These are phyloP conservation scores for Julus scanicus DNA, from an alignment of 2,888 invertebrate species.

Conservation along the genomic window DNA sequence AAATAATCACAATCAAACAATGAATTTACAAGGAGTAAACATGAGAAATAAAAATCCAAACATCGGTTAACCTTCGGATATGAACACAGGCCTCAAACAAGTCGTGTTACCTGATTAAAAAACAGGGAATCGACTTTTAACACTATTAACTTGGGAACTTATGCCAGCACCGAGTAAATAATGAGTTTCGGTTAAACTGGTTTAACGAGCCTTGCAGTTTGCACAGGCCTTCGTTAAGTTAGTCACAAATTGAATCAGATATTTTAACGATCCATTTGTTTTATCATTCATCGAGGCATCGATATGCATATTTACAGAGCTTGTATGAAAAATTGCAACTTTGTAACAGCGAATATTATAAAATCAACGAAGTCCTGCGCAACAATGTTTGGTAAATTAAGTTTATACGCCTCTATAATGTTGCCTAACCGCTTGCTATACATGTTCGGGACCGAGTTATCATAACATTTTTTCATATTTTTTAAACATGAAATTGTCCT, in stretches of 20 bases:
- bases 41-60: constrained; percentile 10
- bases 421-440: too few species aligned
- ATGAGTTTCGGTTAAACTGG: not conserved
- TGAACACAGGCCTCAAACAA: not conserved
- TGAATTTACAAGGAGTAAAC: constrained; percentile 43
- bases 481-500: not conserved
- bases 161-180: not conserved
- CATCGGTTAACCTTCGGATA: constrained; percentile 31
- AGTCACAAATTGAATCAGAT: not conserved
- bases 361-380: not conserved
- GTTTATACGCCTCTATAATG: too few species aligned
- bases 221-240: not conserved
- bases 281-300: too few species aligned
- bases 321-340: too few species aligned
- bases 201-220: too few species aligned
- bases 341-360: not conserved
- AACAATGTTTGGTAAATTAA: not conserved
- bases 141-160: not conserved
- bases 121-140: not conserved
- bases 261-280: not conserved
- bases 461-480: not conserved
- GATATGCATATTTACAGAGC: too few species aligned
- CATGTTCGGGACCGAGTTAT: not conserved
- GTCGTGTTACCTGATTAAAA: not conserved
- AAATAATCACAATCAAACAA: constrained; percentile 45